phyloP scores from a whole-genome alignment of 2,797 vertebrate species.

The Smutsia gigantea region DNA sequence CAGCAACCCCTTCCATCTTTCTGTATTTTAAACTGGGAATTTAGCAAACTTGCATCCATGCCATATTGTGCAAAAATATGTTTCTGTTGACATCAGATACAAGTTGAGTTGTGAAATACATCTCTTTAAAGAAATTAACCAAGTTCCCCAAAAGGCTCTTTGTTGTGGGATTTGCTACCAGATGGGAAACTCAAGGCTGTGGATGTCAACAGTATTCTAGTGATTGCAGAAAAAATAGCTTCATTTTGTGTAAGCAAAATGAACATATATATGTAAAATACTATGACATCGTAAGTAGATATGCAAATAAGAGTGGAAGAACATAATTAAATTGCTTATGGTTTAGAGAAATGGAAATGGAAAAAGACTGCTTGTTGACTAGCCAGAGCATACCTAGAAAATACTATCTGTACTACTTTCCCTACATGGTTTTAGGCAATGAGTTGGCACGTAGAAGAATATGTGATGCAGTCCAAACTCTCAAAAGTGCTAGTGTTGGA shows the following conservation, averaged over 20 bases:
- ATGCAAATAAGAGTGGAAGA: slow-evolving; percentile 61
- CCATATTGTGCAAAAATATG: slow-evolving; percentile 67
- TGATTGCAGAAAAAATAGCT: slow-evolving; percentile 70
- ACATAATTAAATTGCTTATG: slow-evolving; percentile 56
- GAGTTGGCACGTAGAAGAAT: background rate
- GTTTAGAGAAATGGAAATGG: slow-evolving; percentile 48
- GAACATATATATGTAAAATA: slow-evolving; percentile 65
- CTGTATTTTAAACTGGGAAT: slow-evolving; percentile 47
- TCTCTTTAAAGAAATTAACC: slow-evolving; percentile 62
- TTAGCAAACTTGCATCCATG: slow-evolving; percentile 3
- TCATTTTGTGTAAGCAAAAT: slow-evolving; percentile 68
- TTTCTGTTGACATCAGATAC: slow-evolving; percentile 75
- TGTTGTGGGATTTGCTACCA: slow-evolving; percentile 70
- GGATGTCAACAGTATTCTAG: slow-evolving; percentile 50
- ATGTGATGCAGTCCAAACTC: background rate
- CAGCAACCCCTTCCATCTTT: background rate
- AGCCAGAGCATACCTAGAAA: slow-evolving; percentile 17
- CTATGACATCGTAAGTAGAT: slow-evolving; percentile 35
- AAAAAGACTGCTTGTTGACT: slow-evolving; percentile 30
- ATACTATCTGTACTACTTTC: background rate
- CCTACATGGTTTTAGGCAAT: background rate
- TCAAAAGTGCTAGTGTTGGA: background rate
- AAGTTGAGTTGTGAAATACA: slow-evolving; percentile 67
- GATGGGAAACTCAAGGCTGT: slow-evolving; percentile 71
- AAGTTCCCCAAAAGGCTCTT: slow-evolving; percentile 60